Evolutionary conservation across 2,113 vertebrate species (phyloP).

Genomic region (Pitta sordida): DNA sequence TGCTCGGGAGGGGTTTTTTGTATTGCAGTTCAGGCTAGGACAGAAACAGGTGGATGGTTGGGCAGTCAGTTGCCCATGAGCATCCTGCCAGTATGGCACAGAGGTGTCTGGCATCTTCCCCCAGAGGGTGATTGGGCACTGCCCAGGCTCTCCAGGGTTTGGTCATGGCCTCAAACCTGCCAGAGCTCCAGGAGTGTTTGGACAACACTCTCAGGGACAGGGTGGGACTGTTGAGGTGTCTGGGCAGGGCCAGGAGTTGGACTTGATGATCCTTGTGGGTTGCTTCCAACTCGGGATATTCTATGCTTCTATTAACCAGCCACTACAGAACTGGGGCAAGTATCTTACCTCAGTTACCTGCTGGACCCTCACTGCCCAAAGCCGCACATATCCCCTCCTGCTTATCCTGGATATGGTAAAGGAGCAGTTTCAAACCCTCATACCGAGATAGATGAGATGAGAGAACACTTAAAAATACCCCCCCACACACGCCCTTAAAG

Average conservation of each 20-base stretch:
- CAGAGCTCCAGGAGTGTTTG: not conserved
- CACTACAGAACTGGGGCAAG: rapidly evolving
- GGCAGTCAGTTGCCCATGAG: not conserved
- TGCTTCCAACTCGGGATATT: not conserved
- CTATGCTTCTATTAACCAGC: not conserved
- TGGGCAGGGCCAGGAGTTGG: not conserved
- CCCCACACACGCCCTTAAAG: not conserved
- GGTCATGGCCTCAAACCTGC: not conserved
- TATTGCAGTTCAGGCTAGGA: not conserved
- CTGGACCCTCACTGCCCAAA: not conserved
- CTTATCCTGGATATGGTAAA: rapidly evolving
- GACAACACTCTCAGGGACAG: not conserved
- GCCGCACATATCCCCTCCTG: not conserved
- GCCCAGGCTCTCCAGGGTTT: too few species aligned
- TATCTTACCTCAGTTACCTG: too few species aligned
- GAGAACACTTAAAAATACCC: not conserved
- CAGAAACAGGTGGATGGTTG: rapidly evolving
- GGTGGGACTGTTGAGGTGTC: not conserved
- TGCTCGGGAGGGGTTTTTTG: not conserved
- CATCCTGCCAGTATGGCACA: not conserved
- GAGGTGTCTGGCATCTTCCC: not conserved
- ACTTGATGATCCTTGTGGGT: not conserved
- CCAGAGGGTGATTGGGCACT: not conserved
- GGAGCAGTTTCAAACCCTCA: not conserved
- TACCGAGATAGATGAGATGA: not conserved